Evolutionary conservation across 2,797 vertebrate genomes (phyloP).

Genomic region (Epinephelus awoara): DNA sequence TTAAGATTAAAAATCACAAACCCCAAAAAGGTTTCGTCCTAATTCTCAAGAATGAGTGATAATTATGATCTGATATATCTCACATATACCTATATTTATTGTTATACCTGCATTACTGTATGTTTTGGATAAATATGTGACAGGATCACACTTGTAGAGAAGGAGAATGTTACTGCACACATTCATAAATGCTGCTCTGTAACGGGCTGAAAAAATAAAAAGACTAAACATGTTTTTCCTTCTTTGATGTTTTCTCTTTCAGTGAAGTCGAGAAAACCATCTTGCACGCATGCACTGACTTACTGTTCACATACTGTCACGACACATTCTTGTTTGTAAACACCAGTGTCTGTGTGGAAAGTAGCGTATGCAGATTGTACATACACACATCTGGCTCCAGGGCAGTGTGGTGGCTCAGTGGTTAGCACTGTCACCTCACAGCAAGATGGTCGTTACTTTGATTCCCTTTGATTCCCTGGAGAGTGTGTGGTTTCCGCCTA

Average conservation of each 20-base stretch:
- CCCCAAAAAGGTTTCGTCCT: no score
- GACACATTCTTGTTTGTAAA: slow-evolving; percentile 25
- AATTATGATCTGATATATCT: background rate
- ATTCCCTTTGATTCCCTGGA: slow-evolving; percentile 39
- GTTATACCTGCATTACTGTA: background rate
- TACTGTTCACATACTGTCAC: slow-evolving; percentile 28
- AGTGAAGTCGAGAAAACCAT: background rate
- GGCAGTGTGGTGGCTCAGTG: slow-evolving; percentile 38
- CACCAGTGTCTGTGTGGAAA: slow-evolving; percentile 31
- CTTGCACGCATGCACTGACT: background rate
- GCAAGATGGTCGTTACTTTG: slow-evolving; percentile 30
- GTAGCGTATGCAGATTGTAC: slow-evolving; percentile 27
- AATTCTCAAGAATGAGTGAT: background rate
- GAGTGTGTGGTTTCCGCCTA: slow-evolving; percentile 20
- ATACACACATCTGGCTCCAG: slow-evolving; percentile 31
- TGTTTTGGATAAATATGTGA: background rate
- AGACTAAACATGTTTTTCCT: background rate
- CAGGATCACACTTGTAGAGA: background rate
- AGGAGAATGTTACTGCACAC: background rate
- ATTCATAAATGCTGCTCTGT: background rate
- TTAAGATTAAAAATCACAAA: no score
- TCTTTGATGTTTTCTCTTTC: slow-evolving; percentile 16
- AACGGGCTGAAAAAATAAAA: slow-evolving; percentile 1
- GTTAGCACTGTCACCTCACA: slow-evolving; percentile 39
- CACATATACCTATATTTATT: background rate